phyloP scores from a whole-genome alignment of 2,888 invertebrate species.

The Isoperla grammatica region DNA sequence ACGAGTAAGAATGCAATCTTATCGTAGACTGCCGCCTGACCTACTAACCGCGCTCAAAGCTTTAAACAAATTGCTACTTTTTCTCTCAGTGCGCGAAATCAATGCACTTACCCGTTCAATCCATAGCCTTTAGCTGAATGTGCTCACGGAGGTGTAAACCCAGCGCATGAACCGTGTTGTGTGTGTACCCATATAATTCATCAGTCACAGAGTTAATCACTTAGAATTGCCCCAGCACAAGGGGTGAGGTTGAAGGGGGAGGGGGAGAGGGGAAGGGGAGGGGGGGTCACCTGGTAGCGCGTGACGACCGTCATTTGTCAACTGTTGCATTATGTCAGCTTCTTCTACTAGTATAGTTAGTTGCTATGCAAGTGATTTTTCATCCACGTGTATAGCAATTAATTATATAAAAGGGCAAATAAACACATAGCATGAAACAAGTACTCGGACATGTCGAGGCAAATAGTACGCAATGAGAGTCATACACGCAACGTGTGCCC shows the following conservation, averaged over 20 bases:
- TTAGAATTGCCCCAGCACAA: background rate
- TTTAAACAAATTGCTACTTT: background rate
- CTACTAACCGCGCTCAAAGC: no score
- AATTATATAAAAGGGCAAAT: constrained; percentile 11
- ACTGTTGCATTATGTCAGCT: constrained; percentile 12
- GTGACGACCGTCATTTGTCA: constrained; percentile 26
- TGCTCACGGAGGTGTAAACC: background rate
- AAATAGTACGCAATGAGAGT: background rate
- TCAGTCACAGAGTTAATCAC: constrained; percentile 15
- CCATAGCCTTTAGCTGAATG: no score
- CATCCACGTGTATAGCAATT: constrained; percentile 9
- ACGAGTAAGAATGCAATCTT: background rate
- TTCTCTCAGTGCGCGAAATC: no score
- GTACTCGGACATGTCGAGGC: background rate
- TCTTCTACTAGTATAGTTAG: background rate
- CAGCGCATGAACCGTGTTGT: background rate
- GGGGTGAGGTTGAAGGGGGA: background rate
- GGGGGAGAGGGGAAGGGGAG: background rate
- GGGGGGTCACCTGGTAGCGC: constrained; percentile 6
- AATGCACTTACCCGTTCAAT: no score
- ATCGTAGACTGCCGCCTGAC: background rate
- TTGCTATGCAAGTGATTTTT: constrained; percentile 5
- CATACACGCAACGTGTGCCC: background rate
- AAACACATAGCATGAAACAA: constrained; percentile 4
- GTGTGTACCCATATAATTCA: background rate